Base-by-base conservation (phyloP, 1,140 invertebrate species). In the Pteromalus puparum region DNA sequence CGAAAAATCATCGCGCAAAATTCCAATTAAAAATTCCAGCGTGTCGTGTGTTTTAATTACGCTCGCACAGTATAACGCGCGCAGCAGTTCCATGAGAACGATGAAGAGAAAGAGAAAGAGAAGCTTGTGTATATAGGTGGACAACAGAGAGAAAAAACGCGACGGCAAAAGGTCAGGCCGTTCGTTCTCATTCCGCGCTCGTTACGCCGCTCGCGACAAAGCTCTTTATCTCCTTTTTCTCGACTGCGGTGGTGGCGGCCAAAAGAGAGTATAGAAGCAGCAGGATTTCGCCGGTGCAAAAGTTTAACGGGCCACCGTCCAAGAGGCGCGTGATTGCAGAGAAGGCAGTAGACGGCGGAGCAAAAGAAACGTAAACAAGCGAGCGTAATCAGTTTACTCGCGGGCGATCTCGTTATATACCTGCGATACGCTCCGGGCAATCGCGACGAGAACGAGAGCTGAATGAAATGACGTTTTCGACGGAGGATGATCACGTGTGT, bases 371-470 rank as follows among this genome's bases (percentile, higher is more conserved):
- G 30, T 68, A 61, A 30, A 42, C 53, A 53, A 42, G 15, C 38
- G n/a, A 68, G 79, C 79, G 81, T 46, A 76, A 83, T 67, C 82
- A 83, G 82, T 79, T 83, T 83, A 83, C 73, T 42, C 34, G 13
- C n/a, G n/a, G 68, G 34, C 82, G 82, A 83, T 70, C 65, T 77
- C 65, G 82, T 76, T 82, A 82, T 48, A 73, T 28, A 34, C 5
- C 21, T 18, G 68, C 15, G 68, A 73, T 73, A 53, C 68, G 79
- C 68, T 53, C 21, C 46, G n/a, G 74, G n/a, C 42, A 53, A 73
- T 73, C 42, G 46, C 70, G 68, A 46, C 42, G 42, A n/a, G 53
- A 7, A 81, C 72, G 81, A 65, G 81, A 21, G 18, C 72, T 26
- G 72, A 82, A 82, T 75, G 81, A 75, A 75, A 75, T 18, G 72